phyloP scores from a whole-genome alignment of 2,797 vertebrate genomes.

The Lithobates pipiens region DNA sequence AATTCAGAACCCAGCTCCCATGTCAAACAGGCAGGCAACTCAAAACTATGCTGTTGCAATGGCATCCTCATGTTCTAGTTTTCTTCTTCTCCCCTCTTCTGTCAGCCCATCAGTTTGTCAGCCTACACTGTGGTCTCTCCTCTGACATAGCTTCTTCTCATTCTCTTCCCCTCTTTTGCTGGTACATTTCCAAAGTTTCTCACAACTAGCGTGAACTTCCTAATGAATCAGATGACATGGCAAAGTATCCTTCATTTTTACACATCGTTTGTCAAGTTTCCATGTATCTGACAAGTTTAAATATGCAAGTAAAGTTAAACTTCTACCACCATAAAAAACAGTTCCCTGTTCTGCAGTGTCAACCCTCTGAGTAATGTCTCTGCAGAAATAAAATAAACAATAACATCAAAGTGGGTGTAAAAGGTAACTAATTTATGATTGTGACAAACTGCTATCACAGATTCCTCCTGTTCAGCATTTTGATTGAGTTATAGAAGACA shows the following conservation, averaged over 20 bases:
- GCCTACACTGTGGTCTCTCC: too few relatives aligned
- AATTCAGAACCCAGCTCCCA: too few relatives aligned
- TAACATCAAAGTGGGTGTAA: conserved; percentile 35
- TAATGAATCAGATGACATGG: not conserved
- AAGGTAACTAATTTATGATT: conserved; percentile 52
- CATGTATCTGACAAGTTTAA: conserved; percentile 12
- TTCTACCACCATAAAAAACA: conserved; percentile 18
- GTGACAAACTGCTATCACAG: conserved; percentile 44
- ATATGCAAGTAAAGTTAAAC: conserved; percentile 38
- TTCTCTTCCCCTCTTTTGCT: too few relatives aligned
- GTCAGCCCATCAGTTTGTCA: too few relatives aligned
- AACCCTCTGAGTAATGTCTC: conserved; percentile 28
- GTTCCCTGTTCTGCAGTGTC: conserved; percentile 21
- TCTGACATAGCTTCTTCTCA: too few relatives aligned
- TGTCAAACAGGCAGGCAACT: too few relatives aligned
- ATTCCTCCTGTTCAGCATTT: conserved; percentile 50
- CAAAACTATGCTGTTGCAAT: too few relatives aligned
- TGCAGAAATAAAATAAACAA: conserved; percentile 50
- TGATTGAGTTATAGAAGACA: conserved; percentile 51
- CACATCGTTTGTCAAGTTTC: not conserved
- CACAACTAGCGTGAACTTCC: too few relatives aligned
- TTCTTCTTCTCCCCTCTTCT: too few relatives aligned
- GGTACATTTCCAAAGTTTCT: too few relatives aligned
- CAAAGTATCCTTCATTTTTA: not conserved
- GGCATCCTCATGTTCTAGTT: too few relatives aligned